Percentiles rank a stretch among this genome's conserved stretches.
Conservation (phyloP, 2,113 vertebrate genomes). For the Gnathonemus echidnorhynchus region DNA sequence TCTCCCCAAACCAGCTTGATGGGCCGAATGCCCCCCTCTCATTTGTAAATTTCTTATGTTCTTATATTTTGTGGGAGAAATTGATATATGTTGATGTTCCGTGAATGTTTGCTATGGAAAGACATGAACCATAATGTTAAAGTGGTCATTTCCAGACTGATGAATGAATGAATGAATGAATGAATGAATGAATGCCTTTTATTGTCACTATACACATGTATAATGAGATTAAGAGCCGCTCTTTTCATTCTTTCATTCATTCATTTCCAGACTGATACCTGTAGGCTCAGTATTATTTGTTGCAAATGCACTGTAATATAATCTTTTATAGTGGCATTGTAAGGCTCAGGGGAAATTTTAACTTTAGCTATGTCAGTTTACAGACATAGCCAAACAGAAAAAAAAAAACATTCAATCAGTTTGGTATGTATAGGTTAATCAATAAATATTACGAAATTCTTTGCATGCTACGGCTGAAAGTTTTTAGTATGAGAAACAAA, state of each 20-base stretch:
- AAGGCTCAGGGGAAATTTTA: background rate
- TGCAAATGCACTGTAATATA: background rate
- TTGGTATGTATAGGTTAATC: background rate
- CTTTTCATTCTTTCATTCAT: no score
- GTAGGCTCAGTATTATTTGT: background rate
- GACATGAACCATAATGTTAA: conserved; percentile 20
- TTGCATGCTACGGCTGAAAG: background rate
- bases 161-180: background rate
- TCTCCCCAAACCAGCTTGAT: no score
- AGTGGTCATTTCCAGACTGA: background rate
- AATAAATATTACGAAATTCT: background rate
- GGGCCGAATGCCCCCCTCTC: no score
- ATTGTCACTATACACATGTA: no score
- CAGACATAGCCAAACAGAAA: background rate
- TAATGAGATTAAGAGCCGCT: no score
- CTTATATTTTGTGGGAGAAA: conserved; percentile 16
- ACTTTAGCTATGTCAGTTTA: background rate
- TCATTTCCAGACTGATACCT: background rate
- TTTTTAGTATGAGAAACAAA: background rate
- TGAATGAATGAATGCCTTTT: no score
- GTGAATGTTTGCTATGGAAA: conserved; percentile 21
- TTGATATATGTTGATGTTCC: conserved; percentile 20
- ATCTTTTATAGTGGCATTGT: background rate
- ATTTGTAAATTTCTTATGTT: no score
- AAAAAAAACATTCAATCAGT: background rate